Percentiles rank a stretch among this genome's conserved stretches.
phyloP scores from a whole-genome alignment of 2,888 invertebrate species.

The Synanthedon vespiformis region DNA sequence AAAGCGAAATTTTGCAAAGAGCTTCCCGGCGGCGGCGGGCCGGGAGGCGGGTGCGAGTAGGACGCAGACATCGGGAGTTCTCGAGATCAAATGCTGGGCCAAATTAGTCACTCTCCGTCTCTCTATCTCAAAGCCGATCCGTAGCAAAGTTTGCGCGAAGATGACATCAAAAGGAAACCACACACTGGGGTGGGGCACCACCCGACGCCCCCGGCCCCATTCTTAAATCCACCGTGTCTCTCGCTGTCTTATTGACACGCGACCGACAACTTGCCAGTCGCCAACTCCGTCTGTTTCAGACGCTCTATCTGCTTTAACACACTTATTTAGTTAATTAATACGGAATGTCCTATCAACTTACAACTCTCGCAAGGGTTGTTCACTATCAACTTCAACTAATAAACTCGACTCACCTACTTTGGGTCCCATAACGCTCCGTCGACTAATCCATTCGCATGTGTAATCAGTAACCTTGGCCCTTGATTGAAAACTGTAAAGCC shows the following conservation, averaged over 20 bases:
- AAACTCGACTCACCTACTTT: too few species aligned
- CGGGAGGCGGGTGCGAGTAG: constrained; percentile 54
- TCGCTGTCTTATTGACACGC: constrained; percentile 68
- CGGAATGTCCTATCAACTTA: constrained; percentile 65
- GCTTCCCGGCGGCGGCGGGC: constrained; percentile 58
- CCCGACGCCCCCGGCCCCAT: constrained; percentile 47
- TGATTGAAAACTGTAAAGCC: too few species aligned
- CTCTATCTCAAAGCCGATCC: constrained; percentile 72
- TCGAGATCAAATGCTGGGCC: constrained; percentile 71
- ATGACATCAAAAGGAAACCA: constrained; percentile 72
- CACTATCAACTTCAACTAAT: constrained; percentile 25
- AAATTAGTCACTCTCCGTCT: constrained; percentile 72
- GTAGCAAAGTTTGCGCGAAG: constrained; percentile 72
- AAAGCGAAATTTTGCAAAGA: constrained; percentile 70
- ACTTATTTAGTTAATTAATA: constrained; percentile 71
- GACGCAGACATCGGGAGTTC: constrained; percentile 57
- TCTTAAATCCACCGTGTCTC: constrained; percentile 63
- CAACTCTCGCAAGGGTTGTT: constrained; percentile 53
- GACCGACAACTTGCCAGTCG: constrained; percentile 63
- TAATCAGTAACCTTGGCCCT: too few species aligned
- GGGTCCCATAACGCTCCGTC: not conserved
- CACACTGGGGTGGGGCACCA: constrained; percentile 63
- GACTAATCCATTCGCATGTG: too few species aligned
- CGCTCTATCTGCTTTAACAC: constrained; percentile 51
- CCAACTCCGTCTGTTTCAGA: constrained; percentile 46